Conservation (phyloP, 2,888 invertebrate species). For the Plagodis pulveraria region DNA sequence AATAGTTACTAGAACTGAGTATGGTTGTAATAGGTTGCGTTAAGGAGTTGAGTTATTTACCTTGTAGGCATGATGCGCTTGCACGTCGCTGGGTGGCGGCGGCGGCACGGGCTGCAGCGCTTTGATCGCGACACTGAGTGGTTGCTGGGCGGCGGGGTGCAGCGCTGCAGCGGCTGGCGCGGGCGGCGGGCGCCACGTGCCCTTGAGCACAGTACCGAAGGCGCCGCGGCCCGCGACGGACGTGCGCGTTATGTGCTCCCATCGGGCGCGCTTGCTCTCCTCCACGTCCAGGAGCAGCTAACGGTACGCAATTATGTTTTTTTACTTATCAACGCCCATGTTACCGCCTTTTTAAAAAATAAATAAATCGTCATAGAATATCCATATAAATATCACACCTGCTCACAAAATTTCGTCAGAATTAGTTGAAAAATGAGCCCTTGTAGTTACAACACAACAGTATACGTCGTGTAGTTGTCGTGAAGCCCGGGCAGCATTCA, state of each 20-base stretch:
- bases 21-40: too few species aligned
- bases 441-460: too few species aligned
- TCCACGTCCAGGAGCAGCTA: constrained; percentile 96
- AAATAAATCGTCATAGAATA: too few species aligned
- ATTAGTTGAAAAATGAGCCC: too few species aligned
- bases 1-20: too few species aligned
- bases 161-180: constrained; percentile 93
- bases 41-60: constrained; percentile 36
- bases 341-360: too few species aligned
- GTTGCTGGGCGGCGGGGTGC: constrained; percentile 86
- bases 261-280: constrained; percentile 91
- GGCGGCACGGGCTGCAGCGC: constrained; percentile 98
- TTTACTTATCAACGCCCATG: too few species aligned
- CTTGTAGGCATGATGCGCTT: constrained; percentile 69
- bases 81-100: constrained; percentile 62
- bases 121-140: constrained; percentile 91
- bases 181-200: constrained; percentile 86
- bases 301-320: too few species aligned
- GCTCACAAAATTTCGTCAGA: too few species aligned
- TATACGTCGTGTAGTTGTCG: too few species aligned
- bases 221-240: constrained; percentile 96
- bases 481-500: too few species aligned
- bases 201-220: constrained; percentile 98
- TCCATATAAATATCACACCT: too few species aligned
- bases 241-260: constrained; percentile 91